A percentile compares a stretch with the other conserved stretches of the same genome.
Conservation (phyloP, 2,797 vertebrate species). For the Malacoraja senta region DNA sequence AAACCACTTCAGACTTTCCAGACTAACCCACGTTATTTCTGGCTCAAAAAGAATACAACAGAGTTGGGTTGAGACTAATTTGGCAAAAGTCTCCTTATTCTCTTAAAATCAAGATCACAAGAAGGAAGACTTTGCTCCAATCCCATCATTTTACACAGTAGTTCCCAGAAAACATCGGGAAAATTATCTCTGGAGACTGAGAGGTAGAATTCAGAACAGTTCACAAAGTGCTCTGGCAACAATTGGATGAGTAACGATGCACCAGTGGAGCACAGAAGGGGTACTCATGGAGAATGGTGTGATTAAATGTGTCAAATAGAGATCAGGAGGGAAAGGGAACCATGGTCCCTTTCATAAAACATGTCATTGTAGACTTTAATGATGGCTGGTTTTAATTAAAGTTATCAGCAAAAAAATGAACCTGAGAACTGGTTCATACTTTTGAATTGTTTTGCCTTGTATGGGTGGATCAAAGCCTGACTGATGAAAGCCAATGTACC, state of each 20-base stretch:
- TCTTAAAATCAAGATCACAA: background rate
- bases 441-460: background rate
- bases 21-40: background rate
- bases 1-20: background rate
- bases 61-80: background rate
- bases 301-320: background rate
- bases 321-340: background rate
- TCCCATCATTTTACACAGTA: background rate
- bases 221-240: background rate
- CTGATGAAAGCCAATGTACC: too few relatives aligned
- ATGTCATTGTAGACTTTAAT: background rate
- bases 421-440: background rate
- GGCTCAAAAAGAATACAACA: background rate
- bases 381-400: background rate
- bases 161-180: background rate
- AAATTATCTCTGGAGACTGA: background rate
- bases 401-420: background rate
- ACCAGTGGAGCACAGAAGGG: background rate
- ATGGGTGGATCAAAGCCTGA: too few relatives aligned
- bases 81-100: background rate
- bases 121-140: background rate
- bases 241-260: background rate
- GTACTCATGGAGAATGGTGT: background rate
- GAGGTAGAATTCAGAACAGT: background rate
- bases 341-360: background rate